A percentile compares a stretch with the other conserved stretches of the same genome.
These are phyloP conservation scores for Merluccius polli DNA, from an alignment of 2,797 vertebrate species.

Conservation along the genomic window DNA sequence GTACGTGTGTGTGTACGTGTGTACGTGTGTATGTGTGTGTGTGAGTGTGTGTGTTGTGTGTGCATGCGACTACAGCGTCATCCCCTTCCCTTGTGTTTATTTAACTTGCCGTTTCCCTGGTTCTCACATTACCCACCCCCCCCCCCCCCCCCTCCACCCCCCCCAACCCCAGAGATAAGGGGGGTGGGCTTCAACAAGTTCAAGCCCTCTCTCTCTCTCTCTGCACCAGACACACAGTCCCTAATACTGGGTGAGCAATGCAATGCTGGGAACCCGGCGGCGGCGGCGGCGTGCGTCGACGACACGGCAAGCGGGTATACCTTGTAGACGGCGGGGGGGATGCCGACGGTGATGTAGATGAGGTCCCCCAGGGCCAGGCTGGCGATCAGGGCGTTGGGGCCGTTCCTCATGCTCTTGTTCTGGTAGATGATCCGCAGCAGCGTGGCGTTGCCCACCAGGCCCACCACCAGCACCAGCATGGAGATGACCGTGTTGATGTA, in stretches of 20 bases:
- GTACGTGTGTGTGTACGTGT: slow-evolving; percentile 33
- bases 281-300: no score
- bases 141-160: no score
- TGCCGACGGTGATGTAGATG: slow-evolving; percentile 90
- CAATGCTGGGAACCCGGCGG: not conserved
- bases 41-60: slow-evolving; percentile 2
- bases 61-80: slow-evolving; percentile 40
- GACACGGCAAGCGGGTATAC: slow-evolving; percentile 76
- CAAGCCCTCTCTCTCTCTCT: not conserved
- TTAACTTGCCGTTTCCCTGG: slow-evolving; percentile 34
- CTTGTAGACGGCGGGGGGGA: slow-evolving; percentile 93
- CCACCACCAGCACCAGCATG: slow-evolving; percentile 89
- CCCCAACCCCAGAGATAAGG: slow-evolving; percentile 43
- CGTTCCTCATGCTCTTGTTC: slow-evolving; percentile 99
- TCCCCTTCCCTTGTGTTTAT: slow-evolving; percentile 60
- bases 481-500: slow-evolving; percentile 93
- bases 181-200: not conserved
- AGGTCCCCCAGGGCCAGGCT: slow-evolving; percentile 96
- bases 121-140: not conserved
- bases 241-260: not conserved
- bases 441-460: slow-evolving; percentile 92
- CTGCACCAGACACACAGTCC: not conserved
- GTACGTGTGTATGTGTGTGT: not conserved
- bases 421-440: slow-evolving; percentile 97
- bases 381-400: slow-evolving; percentile 95